A percentile compares a stretch with the other conserved stretches of the same genome.
Conservation (phyloP, 2,888 invertebrate species). For the Zhengitettix transpicula region DNA sequence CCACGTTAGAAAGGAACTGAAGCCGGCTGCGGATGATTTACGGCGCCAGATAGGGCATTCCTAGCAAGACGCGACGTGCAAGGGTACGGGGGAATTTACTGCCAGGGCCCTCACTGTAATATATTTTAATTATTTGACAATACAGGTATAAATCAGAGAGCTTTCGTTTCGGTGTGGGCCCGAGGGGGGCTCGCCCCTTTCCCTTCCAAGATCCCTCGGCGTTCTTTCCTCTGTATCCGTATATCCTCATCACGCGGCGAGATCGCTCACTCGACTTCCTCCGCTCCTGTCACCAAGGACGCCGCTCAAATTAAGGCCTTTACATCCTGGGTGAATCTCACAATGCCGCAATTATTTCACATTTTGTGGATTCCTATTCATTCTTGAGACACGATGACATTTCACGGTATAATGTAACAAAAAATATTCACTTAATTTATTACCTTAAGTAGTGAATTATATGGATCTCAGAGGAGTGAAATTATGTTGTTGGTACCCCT, state of each 20-base stretch:
- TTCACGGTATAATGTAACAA: too few species aligned
- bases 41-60: not conserved
- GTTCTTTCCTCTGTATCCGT: not conserved
- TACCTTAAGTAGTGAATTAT: too few species aligned
- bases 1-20: too few species aligned
- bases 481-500: too few species aligned
- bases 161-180: not conserved
- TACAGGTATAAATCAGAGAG: slow-evolving; percentile 6
- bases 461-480: too few species aligned
- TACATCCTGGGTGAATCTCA: too few species aligned
- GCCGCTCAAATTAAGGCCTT: too few species aligned
- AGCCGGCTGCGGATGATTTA: not conserved
- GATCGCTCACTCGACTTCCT: not conserved
- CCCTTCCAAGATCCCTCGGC: not conserved
- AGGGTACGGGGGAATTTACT: not conserved
- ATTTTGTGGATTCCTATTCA: too few species aligned
- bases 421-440: too few species aligned
- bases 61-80: not conserved
- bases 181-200: not conserved
- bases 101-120: not conserved
- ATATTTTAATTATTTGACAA: slow-evolving; percentile 8
- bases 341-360: too few species aligned
- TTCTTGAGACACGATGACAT: too few species aligned
- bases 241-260: slow-evolving; percentile 1
- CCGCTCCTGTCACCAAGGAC: not conserved